These are phyloP conservation scores for Aphidius colemani DNA, from an alignment of 2,888 invertebrate species.

Conservation along the genomic window DNA sequence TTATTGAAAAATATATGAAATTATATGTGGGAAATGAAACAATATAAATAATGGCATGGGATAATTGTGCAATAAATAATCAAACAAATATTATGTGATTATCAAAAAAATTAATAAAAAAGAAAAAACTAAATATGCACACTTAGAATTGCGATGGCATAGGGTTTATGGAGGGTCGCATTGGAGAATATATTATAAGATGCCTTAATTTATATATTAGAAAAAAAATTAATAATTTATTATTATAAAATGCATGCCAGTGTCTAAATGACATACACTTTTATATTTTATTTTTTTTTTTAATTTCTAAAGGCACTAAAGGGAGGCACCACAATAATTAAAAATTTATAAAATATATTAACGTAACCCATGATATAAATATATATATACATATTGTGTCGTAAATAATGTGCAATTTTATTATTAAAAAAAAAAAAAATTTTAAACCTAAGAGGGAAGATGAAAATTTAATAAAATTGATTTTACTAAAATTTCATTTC, in stretches of 20 bases:
- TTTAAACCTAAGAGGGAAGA: neutral
- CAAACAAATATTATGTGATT: too few species aligned
- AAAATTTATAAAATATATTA: constrained; percentile 24
- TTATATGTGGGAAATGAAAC: too few species aligned
- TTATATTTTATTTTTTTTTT: constrained; percentile 8
- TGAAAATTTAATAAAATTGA: constrained; percentile 8
- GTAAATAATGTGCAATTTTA: constrained; percentile 17
- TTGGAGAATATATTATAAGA: neutral
- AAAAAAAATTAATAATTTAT: constrained; percentile 5
- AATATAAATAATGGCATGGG: too few species aligned
- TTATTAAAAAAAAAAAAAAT: neutral
- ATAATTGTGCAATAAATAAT: too few species aligned
- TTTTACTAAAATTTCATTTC: constrained; percentile 17
- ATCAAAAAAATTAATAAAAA: too few species aligned
- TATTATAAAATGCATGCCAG: constrained; percentile 39
- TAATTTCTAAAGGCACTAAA: constrained; percentile 36
- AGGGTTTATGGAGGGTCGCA: neutral
- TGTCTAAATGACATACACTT: constrained; percentile 45
- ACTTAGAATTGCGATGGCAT: neutral
- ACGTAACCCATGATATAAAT: constrained; percentile 8
- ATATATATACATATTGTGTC: neutral
- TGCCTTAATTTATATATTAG: constrained; percentile 15
- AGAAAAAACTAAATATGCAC: neutral
- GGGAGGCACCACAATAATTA: constrained; percentile 38
- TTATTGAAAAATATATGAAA: too few species aligned